Conservation (phyloP, 2,888 invertebrate species). For the Nasonia oneida region DNA sequence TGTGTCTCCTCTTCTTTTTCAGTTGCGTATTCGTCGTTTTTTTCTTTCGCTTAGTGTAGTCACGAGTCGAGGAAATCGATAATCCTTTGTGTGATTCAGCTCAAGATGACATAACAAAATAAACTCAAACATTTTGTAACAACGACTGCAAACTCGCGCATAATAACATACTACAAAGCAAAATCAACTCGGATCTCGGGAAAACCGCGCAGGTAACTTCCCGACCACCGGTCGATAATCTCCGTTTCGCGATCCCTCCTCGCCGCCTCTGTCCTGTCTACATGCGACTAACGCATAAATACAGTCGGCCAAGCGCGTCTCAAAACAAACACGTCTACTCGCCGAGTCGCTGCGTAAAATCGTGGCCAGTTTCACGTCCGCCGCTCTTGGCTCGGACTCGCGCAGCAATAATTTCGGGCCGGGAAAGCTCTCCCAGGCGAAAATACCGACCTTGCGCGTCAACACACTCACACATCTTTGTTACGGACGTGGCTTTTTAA, state of each 20-base stretch:
- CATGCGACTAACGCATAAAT: neutral
- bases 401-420: constrained; percentile 23
- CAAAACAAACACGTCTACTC: neutral
- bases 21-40: neutral
- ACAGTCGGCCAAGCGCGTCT: neutral
- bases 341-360: neutral
- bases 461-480: constrained; percentile 11
- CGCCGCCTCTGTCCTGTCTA: neutral
- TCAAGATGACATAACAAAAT: no score
- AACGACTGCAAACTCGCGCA: no score
- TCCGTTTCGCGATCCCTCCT: neutral
- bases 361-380: neutral
- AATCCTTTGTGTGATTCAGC: no score
- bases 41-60: no score
- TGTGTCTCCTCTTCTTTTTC: neutral
- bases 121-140: no score
- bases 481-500: constrained; percentile 48
- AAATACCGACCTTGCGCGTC: constrained; percentile 34
- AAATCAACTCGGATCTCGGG: no score
- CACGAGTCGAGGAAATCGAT: no score
- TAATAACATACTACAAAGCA: no score
- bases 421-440: constrained; percentile 32
- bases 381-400: neutral
- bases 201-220: constrained; percentile 12
- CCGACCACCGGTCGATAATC: constrained; percentile 16